Evolutionary conservation across 2,113 vertebrate genomes (phyloP), one percentile per base, ranked within the genome.

Genomic region (Cichladusa arquata): DNA sequence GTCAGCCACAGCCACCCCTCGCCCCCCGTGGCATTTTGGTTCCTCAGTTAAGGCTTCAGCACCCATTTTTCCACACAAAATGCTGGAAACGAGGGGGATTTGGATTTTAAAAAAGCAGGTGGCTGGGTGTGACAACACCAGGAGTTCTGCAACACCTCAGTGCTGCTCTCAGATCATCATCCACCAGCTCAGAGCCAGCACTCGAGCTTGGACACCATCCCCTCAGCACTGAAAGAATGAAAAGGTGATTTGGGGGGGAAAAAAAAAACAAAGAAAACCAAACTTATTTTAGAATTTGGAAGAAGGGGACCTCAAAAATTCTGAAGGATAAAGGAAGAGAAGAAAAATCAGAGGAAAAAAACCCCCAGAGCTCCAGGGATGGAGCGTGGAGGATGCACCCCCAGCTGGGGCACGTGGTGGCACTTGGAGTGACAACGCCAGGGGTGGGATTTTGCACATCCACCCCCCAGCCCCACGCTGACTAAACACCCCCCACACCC

Each of bases 331-430:
- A 38, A 20, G 23, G 38, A 77, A 25, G 1, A 8, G 44, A 5
- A 44, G 11, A 9, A 18, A 80, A 45, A 65, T 36, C 25, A 9
- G 25, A 53, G 19, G 0, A 3, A 22, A 1, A 1, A 16, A 38
- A 25, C 19, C 7, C 4, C 5, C 33, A 5, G 5, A 40, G 34
- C 29, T 44, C 48, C 54, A 23, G 17, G 29, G 44, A 22, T 1
- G 8, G 40, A 61, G n/a, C 2, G 0, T 2, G 28, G 62, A 76
- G 71, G 72, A 60, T 0, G 0, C 3, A 6, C 6, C 53, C 81
- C 69, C 78, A 50, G 34, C 33, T 10, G 44, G 78, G 60, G 8
- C n/a, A 4, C 11, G 0, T 0, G 24, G 61, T 54, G 80, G 22
- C 71, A 64, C 33, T 16, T 0, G 3, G 48, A 54, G 74, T n/a